Percentiles rank a stretch among this genome's conserved stretches.
Evolutionary conservation across 2,797 vertebrate genomes (phyloP).

Genomic region (Carduelis carduelis): DNA sequence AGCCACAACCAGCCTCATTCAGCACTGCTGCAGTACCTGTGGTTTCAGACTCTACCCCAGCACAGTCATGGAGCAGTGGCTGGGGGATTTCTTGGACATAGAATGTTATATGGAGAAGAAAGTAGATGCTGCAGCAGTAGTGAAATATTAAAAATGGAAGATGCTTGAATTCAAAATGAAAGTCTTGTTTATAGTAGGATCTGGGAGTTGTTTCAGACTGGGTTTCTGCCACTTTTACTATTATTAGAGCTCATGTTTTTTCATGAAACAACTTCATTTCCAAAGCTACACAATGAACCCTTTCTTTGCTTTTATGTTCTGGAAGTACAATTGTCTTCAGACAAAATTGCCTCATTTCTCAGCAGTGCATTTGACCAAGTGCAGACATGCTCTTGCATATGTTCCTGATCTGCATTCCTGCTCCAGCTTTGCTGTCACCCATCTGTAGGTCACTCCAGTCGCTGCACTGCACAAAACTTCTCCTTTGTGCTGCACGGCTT

Average conservation of each 20-base stretch:
- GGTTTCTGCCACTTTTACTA: conserved; percentile 51
- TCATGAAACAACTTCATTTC: conserved; percentile 67
- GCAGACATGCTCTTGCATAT: conserved; percentile 45
- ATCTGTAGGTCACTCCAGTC: conserved; percentile 23
- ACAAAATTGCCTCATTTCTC: conserved; percentile 51
- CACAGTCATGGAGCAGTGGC: background rate
- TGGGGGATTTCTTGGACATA: background rate
- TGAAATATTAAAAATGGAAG: background rate
- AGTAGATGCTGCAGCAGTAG: background rate
- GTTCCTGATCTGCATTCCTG: conserved; percentile 57
- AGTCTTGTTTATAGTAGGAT: conserved; percentile 44
- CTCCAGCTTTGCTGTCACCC: conserved; percentile 14
- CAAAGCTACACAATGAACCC: conserved; percentile 60
- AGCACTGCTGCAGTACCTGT: background rate
- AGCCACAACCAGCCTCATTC: background rate
- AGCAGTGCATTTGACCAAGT: conserved; percentile 45
- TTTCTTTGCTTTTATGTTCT: conserved; percentile 66
- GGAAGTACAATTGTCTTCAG: conserved; percentile 59
- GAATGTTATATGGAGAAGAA: background rate
- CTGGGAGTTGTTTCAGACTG: conserved; percentile 30
- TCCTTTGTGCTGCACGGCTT: background rate
- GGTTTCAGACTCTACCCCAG: background rate
- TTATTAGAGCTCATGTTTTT: conserved; percentile 73
- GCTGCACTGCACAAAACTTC: background rate
- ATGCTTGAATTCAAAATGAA: conserved; percentile 49